These are phyloP conservation scores for Sciurus carolinensis DNA, from an alignment of 2,797 vertebrate species.

Conservation along the genomic window DNA sequence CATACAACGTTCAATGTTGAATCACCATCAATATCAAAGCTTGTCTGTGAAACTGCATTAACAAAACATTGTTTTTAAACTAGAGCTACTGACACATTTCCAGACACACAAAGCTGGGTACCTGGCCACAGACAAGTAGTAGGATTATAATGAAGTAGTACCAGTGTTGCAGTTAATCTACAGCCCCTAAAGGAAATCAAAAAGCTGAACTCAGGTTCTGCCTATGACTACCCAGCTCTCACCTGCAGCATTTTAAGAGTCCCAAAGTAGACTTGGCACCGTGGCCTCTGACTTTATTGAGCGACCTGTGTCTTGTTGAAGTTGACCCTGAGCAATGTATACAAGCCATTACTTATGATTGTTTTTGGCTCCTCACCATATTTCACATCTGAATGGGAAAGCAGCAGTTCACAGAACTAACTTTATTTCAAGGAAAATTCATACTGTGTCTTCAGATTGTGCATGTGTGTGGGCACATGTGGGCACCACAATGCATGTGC, in stretches of 20 bases:
- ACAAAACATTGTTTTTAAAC: slow-evolving; percentile 48
- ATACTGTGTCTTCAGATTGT: neutral
- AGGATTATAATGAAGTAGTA: neutral
- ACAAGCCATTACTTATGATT: slow-evolving; percentile 43
- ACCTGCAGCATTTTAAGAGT: neutral
- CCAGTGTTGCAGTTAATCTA: neutral
- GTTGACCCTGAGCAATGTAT: slow-evolving; percentile 1
- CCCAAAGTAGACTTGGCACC: neutral
- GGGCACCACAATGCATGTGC: too few relatives aligned
- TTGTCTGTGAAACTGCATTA: slow-evolving; percentile 34
- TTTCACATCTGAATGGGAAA: slow-evolving; percentile 46
- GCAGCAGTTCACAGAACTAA: slow-evolving; percentile 65
- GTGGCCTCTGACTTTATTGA: neutral
- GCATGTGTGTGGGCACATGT: fast-evolving
- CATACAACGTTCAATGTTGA: neutral
- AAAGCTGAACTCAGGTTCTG: neutral
- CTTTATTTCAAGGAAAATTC: slow-evolving; percentile 51
- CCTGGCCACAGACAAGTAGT: neutral
- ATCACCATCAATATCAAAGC: neutral
- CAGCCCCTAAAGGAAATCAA: neutral
- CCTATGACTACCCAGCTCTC: neutral
- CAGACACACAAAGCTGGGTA: neutral
- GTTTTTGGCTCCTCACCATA: neutral
- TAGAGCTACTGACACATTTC: neutral
- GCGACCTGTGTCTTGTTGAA: neutral